Percentiles rank a stretch among this genome's conserved stretches.
phyloP scores from a whole-genome alignment of 2,113 vertebrate species.

The Podarcis muralis region DNA sequence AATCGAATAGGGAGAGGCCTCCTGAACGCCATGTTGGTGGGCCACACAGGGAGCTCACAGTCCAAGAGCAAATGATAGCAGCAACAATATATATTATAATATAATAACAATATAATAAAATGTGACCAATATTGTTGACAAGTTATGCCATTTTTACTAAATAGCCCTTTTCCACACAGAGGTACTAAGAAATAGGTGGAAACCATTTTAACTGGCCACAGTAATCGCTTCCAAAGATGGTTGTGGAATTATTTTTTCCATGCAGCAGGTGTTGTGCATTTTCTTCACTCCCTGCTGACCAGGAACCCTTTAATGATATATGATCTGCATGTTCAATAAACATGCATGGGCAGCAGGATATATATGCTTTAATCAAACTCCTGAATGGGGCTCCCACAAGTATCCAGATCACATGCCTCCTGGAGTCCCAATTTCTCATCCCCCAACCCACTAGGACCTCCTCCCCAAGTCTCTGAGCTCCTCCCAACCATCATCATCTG shows the following conservation, averaged over 20 bases:
- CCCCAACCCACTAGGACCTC: too few relatives aligned
- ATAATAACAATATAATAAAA: neutral
- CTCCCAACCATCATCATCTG: too few relatives aligned
- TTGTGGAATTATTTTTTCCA: constrained; percentile 51
- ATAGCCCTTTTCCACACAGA: constrained; percentile 43
- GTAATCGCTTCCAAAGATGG: constrained; percentile 47
- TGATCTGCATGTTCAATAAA: neutral
- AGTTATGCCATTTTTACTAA: constrained; percentile 58
- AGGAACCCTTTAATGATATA: neutral
- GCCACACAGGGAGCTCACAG: neutral
- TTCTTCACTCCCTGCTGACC: neutral
- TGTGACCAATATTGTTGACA: constrained; percentile 17
- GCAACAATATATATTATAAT: neutral
- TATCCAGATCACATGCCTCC: too few relatives aligned
- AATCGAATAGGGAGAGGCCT: constrained; percentile 41
- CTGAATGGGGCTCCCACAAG: neutral
- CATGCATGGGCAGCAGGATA: neutral
- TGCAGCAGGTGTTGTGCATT: constrained; percentile 27
- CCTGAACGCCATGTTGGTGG: constrained; percentile 38
- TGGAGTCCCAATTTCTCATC: too few relatives aligned
- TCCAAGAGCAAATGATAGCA: constrained; percentile 34
- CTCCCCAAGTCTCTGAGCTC: too few relatives aligned
- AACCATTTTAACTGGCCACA: constrained; percentile 51
- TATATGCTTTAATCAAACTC: neutral
- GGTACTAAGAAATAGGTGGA: constrained; percentile 30